Evolutionary conservation across 2,113 vertebrate species (phyloP).

Genomic region (Oryzias celebensis): DNA sequence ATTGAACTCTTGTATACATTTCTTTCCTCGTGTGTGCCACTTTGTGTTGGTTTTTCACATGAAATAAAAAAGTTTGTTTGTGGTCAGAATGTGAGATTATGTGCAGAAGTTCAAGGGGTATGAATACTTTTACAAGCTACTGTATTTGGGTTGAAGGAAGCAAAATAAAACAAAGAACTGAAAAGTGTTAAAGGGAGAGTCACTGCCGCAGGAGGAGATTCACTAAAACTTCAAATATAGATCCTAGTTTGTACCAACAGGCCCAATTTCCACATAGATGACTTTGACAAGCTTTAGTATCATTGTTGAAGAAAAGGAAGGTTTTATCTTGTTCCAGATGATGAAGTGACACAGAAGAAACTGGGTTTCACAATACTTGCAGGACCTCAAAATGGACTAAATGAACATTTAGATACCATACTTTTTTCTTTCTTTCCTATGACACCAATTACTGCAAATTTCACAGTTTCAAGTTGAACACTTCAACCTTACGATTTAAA

Average conservation of each 20-base stretch:
- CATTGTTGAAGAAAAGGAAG: too few species aligned
- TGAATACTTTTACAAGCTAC: too few species aligned
- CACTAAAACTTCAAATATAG: not conserved
- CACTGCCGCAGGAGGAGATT: not conserved
- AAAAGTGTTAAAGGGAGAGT: not conserved
- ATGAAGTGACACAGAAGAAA: too few species aligned
- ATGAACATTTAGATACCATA: slow-evolving; percentile 17
- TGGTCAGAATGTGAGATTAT: too few species aligned
- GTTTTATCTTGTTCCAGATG: too few species aligned
- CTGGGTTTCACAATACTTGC: too few species aligned
- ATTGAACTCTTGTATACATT: too few species aligned
- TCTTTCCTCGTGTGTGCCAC: too few species aligned
- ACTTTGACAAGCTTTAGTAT: slow-evolving; percentile 2
- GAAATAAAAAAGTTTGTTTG: too few species aligned
- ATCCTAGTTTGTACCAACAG: slow-evolving; percentile 49
- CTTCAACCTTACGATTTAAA: not conserved
- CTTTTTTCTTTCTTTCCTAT: not conserved
- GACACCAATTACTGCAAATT: slow-evolving; percentile 44
- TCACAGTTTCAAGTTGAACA: slow-evolving; percentile 11
- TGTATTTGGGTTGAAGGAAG: not conserved
- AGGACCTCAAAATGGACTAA: slow-evolving; percentile 20
- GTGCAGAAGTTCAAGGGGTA: too few species aligned
- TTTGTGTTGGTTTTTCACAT: too few species aligned
- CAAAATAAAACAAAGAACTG: not conserved
- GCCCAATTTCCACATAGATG: slow-evolving; percentile 13